Conservation (phyloP, 2,113 vertebrate genomes). For the Pipra filicauda region DNA sequence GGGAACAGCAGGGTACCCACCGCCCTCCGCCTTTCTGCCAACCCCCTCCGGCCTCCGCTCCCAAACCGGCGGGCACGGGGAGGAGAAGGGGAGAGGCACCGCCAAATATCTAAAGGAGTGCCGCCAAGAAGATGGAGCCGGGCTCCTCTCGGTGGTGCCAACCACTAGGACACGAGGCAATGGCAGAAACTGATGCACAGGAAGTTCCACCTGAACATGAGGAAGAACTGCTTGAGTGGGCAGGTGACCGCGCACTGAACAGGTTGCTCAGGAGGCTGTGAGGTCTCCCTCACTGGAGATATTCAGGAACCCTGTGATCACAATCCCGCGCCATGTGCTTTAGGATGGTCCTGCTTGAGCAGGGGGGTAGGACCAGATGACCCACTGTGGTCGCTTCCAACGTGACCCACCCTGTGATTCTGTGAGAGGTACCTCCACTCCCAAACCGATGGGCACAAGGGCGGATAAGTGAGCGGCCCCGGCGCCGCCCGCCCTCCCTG, state of each 20-base stretch:
- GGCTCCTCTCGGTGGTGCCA: not conserved
- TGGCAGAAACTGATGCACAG: not conserved
- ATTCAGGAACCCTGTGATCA: no score
- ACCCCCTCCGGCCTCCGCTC: not conserved
- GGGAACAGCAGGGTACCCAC: no score
- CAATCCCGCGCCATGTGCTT: not conserved
- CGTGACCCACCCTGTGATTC: fast-evolving
- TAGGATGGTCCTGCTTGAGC: not conserved
- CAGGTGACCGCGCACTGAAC: not conserved
- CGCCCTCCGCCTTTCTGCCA: not conserved
- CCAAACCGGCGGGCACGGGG: fast-evolving
- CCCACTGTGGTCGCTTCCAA: not conserved
- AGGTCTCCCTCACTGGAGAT: not conserved
- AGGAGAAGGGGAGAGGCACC: not conserved
- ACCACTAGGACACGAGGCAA: not conserved
- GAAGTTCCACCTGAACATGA: not conserved
- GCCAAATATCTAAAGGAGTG: no score
- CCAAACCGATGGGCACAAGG: not conserved
- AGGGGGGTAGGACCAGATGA: not conserved
- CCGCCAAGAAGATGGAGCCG: not conserved
- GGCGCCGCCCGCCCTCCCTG: not conserved
- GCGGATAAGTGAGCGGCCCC: not conserved
- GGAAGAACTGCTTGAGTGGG: not conserved
- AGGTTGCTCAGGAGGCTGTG: not conserved
- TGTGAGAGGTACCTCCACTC: not conserved